Conservation (phyloP, 2,888 invertebrate species). For the Fragum sueziense region DNA sequence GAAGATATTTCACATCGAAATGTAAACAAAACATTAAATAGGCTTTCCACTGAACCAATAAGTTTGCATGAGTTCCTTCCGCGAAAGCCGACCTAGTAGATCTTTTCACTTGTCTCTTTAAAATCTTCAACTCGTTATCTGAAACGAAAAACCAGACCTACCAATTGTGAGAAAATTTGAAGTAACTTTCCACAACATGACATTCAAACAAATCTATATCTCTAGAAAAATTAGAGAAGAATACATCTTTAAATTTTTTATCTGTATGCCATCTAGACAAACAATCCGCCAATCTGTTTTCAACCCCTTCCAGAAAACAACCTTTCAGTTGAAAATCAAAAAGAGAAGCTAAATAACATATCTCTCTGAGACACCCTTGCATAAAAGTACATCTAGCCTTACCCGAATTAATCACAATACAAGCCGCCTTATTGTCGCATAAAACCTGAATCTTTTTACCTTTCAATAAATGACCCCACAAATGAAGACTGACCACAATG, state of each 20-base stretch:
- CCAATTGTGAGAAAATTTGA: background rate
- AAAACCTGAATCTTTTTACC: background rate
- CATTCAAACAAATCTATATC: background rate
- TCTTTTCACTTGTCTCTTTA: background rate
- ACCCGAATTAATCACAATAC: slow-evolving; percentile 13
- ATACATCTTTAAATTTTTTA: background rate
- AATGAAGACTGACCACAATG: slow-evolving; percentile 28
- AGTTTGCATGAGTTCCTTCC: slow-evolving; percentile 2
- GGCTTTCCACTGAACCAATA: slow-evolving; percentile 14
- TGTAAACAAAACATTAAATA: slow-evolving; percentile 15
- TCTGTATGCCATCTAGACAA: background rate
- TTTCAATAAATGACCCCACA: slow-evolving; percentile 15
- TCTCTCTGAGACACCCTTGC: slow-evolving; percentile 17
- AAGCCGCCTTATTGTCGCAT: slow-evolving; percentile 13
- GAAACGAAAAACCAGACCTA: background rate
- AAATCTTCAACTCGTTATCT: background rate
- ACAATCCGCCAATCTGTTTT: background rate
- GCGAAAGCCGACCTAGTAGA: background rate
- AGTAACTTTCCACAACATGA: background rate
- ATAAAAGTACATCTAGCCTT: background rate
- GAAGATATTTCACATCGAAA: background rate
- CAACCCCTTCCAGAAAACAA: background rate
- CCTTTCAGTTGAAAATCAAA: background rate
- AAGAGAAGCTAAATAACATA: slow-evolving; percentile 2
- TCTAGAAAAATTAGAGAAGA: background rate